Evolutionary conservation across 2,113 vertebrate genomes (phyloP).

Genomic region (Bothrops jararaca): DNA sequence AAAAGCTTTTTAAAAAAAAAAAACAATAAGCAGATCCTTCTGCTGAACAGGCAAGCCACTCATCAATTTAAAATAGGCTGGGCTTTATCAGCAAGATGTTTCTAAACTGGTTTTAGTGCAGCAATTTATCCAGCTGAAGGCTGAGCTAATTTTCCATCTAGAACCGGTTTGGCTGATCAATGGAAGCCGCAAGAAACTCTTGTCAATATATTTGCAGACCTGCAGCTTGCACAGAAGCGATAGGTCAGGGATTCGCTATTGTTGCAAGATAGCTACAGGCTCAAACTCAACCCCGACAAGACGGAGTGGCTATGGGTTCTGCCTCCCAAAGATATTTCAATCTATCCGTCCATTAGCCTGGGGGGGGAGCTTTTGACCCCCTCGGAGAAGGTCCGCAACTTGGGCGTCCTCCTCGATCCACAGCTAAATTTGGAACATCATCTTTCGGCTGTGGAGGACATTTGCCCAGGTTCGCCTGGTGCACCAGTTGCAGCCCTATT

Average conservation of each 20-base stretch:
- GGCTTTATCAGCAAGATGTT: neutral
- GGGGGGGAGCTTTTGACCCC: no score
- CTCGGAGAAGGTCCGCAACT: no score
- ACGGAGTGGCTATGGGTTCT: no score
- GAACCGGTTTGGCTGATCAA: neutral
- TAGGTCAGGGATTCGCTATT: neutral
- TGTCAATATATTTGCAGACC: neutral
- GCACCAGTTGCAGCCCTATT: no score
- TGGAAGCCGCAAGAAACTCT: neutral
- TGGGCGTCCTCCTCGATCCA: no score
- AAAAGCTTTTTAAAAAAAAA: neutral
- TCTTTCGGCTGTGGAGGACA: no score
- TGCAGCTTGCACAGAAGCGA: constrained; percentile 27
- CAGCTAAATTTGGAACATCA: no score
- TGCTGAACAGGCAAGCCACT: neutral
- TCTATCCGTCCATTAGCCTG: no score
- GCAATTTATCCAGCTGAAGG: neutral
- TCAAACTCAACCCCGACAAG: no score
- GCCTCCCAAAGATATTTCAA: no score
- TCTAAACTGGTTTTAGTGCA: neutral
- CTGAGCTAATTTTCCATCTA: neutral
- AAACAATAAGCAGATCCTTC: neutral
- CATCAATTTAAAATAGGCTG: neutral
- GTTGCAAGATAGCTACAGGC: neutral
- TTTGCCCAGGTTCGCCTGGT: no score